phyloP scores from a whole-genome alignment of 30 jellyfish, hydroid and myxozoan genomes.

The Aurelia aurita complex sp. Pacific region DNA sequence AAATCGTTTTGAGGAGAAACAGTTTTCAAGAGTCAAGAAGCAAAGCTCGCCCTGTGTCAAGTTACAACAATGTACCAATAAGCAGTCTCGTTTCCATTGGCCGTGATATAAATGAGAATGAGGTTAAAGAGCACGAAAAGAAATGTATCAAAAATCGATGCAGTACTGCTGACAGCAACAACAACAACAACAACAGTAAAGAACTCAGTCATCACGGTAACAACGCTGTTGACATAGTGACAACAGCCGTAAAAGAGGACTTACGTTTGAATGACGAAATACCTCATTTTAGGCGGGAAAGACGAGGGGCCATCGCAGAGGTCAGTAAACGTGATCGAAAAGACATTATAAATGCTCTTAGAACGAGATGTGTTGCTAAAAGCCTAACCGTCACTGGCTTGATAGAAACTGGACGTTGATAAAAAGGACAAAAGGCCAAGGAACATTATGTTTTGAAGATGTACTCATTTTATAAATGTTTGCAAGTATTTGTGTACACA shows the following conservation, averaged over 20 bases:
- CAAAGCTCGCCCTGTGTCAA: neutral
- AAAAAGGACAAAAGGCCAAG: too few relatives aligned
- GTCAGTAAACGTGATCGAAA: conserved; percentile 15
- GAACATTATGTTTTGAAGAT: too few relatives aligned
- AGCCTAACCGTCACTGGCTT: conserved; percentile 16
- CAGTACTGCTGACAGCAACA: too few relatives aligned
- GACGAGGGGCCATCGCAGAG: conserved; percentile 61
- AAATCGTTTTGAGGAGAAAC: neutral
- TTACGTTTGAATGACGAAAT: neutral
- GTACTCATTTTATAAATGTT: too few relatives aligned
- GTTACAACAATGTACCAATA: conserved; percentile 1
- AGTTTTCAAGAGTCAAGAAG: conserved; percentile 16
- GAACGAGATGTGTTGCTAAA: conserved; percentile 7
- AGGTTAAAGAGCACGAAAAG: too few relatives aligned
- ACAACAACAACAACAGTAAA: too few relatives aligned
- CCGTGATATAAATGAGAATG: neutral
- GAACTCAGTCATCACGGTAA: too few relatives aligned
- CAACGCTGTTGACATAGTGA: too few relatives aligned
- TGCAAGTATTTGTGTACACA: too few relatives aligned
- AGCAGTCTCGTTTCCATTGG: conserved; percentile 2
- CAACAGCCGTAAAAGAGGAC: too few relatives aligned
- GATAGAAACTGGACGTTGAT: too few relatives aligned
- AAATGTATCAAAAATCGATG: too few relatives aligned
- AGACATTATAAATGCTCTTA: conserved; percentile 5
- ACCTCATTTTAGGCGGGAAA: conserved; percentile 31